phyloP scores from a whole-genome alignment of 1,140 invertebrate genomes.

The Drosophila seguyi region DNA sequence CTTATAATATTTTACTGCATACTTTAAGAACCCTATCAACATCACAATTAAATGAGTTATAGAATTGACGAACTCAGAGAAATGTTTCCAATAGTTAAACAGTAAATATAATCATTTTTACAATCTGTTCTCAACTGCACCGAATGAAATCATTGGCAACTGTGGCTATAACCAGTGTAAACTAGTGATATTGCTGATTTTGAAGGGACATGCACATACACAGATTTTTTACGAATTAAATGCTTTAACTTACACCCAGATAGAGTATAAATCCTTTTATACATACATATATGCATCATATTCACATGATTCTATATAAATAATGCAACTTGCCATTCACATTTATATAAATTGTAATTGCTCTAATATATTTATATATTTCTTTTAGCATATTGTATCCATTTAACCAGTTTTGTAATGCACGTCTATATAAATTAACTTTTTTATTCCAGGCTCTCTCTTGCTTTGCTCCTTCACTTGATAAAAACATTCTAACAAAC shows the following conservation, averaged over 20 bases:
- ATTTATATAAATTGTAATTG: conserved; percentile 63
- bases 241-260: conserved; percentile 61
- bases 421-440: conserved; percentile 57
- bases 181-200: conserved; percentile 12
- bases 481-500: conserved; percentile 68
- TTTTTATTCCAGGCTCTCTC: background rate
- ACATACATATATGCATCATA: conserved; percentile 55
- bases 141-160: background rate
- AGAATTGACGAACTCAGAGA: background rate
- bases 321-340: conserved; percentile 46
- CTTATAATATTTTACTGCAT: background rate
- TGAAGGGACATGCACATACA: conserved; percentile 44
- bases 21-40: background rate
- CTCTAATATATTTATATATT: conserved; percentile 48
- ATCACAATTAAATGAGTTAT: background rate
- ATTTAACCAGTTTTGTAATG: conserved; percentile 68
- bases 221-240: conserved; percentile 47
- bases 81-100: background rate
- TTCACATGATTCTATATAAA: conserved; percentile 43
- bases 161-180: background rate
- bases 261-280: conserved; percentile 36
- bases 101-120: background rate
- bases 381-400: conserved; percentile 56
- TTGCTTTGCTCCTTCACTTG: conserved; percentile 5
- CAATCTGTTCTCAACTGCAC: conserved; percentile 5